phyloP scores from a whole-genome alignment of 2,797 vertebrate genomes.

The Diplodus puntazzo region DNA sequence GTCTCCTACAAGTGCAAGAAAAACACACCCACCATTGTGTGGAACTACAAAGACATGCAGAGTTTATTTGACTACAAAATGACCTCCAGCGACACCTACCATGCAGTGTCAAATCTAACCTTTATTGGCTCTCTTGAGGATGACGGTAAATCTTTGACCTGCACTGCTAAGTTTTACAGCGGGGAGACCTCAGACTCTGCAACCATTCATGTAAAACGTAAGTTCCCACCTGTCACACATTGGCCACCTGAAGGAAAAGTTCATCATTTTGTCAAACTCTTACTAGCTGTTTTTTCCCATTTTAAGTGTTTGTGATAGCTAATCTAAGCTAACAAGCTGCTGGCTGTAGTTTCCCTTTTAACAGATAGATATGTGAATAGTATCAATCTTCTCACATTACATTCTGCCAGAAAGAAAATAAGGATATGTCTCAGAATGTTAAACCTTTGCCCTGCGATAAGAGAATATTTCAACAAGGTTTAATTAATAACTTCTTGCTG shows the following conservation, averaged over 20 bases:
- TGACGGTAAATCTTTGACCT: slow-evolving; percentile 65
- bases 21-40: slow-evolving; percentile 58
- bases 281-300: not conserved
- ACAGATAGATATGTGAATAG: not conserved
- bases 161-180: slow-evolving; percentile 59
- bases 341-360: not conserved
- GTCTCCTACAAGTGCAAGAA: slow-evolving; percentile 69
- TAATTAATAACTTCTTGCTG: not conserved
- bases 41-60: slow-evolving; percentile 74
- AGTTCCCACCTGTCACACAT: slow-evolving; percentile 35
- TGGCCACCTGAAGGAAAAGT: not conserved
- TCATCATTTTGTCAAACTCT: not conserved
- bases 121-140: slow-evolving; percentile 68
- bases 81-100: not conserved
- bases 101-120: slow-evolving; percentile 60
- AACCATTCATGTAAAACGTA: slow-evolving; percentile 65
- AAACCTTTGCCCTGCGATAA: not conserved
- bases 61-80: not conserved
- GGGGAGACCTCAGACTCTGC: slow-evolving; percentile 46
- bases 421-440: not conserved
- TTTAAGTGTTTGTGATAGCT: too few species aligned
- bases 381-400: not conserved
- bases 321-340: not conserved
- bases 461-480: not conserved
- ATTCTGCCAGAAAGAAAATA: not conserved